phyloP scores from a whole-genome alignment of 2,797 vertebrate species.

The Diglossa cyanea region DNA sequence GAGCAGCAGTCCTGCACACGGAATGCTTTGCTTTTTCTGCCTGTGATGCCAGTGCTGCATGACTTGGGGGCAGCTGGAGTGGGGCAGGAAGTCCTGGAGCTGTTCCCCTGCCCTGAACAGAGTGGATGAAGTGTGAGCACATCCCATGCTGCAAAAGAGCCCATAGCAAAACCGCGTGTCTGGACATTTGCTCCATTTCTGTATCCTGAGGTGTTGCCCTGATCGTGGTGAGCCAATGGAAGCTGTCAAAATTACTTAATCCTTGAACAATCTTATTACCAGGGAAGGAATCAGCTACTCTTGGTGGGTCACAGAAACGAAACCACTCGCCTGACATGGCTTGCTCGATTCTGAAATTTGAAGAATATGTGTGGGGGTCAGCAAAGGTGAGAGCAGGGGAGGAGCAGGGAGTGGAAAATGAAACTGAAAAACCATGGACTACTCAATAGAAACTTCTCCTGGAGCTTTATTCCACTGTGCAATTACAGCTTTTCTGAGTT shows the following conservation, averaged over 20 bases:
- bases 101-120: neutral
- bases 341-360: neutral
- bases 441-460: neutral
- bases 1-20: neutral
- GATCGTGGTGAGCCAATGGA: neutral
- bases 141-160: neutral
- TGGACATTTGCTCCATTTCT: neutral
- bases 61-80: neutral
- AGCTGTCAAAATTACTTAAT: neutral
- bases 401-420: neutral
- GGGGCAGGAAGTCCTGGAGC: neutral
- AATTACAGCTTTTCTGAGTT: neutral
- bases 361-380: neutral
- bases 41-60: neutral
- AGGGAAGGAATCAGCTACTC: neutral
- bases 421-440: neutral
- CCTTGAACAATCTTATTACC: neutral
- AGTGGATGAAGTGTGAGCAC: neutral
- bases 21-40: neutral
- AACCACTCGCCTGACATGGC: neutral
- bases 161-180: rapidly evolving
- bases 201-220: neutral
- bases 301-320: neutral
- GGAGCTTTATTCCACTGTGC: neutral
- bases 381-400: neutral